Base-by-base conservation (phyloP, 2,113 vertebrate genomes). In the Lathamus discolor region DNA sequence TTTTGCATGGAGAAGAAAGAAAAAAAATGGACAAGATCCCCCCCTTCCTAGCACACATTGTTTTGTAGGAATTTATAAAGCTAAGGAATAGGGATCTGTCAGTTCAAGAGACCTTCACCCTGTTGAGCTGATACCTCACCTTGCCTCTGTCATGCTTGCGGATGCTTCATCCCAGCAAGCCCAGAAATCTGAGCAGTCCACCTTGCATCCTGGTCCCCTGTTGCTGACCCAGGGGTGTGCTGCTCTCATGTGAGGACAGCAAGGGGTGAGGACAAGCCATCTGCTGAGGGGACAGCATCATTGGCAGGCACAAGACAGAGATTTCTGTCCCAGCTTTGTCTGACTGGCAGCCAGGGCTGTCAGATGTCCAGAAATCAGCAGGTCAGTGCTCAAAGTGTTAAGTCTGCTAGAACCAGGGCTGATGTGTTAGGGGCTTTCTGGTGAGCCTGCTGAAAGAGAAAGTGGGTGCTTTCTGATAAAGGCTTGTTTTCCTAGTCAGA, bases 261-360 rank as follows among this genome's bases (percentile, higher is more conserved):
- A 41, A 69, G 52, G 33, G 14, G 25, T n/a, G 49, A 82, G 20
- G n/a, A n/a, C 9, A 70, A 83, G 28, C 28, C 17, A 8, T 37
- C 62, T 79, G 25, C 41, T 70, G 44, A 54, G 11, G 35, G 49
- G 18, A 49, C 28, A 49, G 31, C 18, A n/a, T 29, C 61, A 43
- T 2, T 2, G 2, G 17, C 37, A 52, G 23, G 4, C 29, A 64
- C 0, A 4, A 66, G 57, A 18, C 46, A 46, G 46, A 39, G 39
- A 41, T 35, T 66, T 54, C 39, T 80, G 68, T 62, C 35, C 20
- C 28, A 70, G 28, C 4, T 59, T 79, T 49, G 6, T 59, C 25
- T 75, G 55, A 31, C 35, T 54, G 68, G 51, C 13, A 80, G 11
- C 7, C 20, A 64, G 13, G 51, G 51, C 63, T 62, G 35, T 74